Evolutionary conservation across 2,113 vertebrate genomes (phyloP).

Genomic region (Tursiops truncatus): DNA sequence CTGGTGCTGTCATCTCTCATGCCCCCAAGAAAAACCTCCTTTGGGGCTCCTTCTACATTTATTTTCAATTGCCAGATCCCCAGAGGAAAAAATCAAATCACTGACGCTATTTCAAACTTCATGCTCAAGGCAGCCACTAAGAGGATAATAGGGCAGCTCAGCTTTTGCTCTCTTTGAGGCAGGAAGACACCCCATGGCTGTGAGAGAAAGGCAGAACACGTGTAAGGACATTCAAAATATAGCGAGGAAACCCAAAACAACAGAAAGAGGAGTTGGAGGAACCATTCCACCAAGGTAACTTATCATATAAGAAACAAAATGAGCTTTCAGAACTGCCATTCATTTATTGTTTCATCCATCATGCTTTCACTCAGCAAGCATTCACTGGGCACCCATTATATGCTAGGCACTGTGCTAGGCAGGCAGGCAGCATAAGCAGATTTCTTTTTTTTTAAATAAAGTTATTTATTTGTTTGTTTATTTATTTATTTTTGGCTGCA

Average conservation of each 20-base stretch:
- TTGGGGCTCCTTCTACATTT: slow-evolving; percentile 75
- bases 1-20: slow-evolving; percentile 67
- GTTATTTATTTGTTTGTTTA: too few relatives aligned
- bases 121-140: slow-evolving; percentile 72
- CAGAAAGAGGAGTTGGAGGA: slow-evolving; percentile 39
- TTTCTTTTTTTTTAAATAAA: too few relatives aligned
- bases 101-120: slow-evolving; percentile 66
- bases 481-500: too few relatives aligned
- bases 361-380: slow-evolving; percentile 52
- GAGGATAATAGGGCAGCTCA: slow-evolving; percentile 69
- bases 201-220: slow-evolving; percentile 45
- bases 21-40: slow-evolving; percentile 73
- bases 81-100: slow-evolving; percentile 60
- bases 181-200: slow-evolving; percentile 68
- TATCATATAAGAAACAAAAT: slow-evolving; percentile 63
- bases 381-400: neutral
- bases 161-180: slow-evolving; percentile 69
- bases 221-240: slow-evolving; percentile 57
- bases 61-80: slow-evolving; percentile 75
- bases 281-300: slow-evolving; percentile 47
- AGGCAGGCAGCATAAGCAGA: neutral
- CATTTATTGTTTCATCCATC: slow-evolving; percentile 40
- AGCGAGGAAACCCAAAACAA: slow-evolving; percentile 72
- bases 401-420: neutral
- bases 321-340: slow-evolving; percentile 30